These are phyloP conservation scores for Penaeus chinensis DNA, from an alignment of 1,140 invertebrate genomes.

Conservation along the genomic window DNA sequence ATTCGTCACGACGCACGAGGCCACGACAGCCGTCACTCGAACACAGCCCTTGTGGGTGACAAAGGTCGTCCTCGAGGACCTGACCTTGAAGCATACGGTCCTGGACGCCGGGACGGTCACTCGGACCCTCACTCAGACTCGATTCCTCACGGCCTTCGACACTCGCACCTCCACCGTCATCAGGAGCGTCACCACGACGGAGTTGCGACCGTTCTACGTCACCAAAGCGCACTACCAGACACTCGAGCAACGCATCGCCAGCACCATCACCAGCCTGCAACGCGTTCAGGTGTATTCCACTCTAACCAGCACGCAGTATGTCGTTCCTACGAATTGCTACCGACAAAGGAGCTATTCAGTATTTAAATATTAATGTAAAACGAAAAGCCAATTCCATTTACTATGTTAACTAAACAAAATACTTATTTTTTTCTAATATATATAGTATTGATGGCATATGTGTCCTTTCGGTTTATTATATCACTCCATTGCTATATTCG, in stretches of 20 bases:
- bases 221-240: slow-evolving; percentile 24
- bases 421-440: too few species aligned
- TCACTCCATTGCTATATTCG: too few species aligned
- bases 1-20: neutral
- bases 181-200: slow-evolving; percentile 36
- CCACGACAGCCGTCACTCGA: slow-evolving; percentile 3
- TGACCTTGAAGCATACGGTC: slow-evolving; percentile 41
- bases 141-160: slow-evolving; percentile 17
- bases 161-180: neutral
- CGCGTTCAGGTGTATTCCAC: neutral
- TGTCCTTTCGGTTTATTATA: too few species aligned
- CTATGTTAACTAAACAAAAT: too few species aligned
- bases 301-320: slow-evolving; percentile 18
- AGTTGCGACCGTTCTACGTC: neutral
- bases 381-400: too few species aligned
- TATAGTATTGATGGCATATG: too few species aligned
- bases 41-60: neutral
- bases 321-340: slow-evolving; percentile 38
- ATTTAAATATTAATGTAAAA: too few species aligned
- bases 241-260: neutral
- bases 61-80: neutral
- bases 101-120: neutral
- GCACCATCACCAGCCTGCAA: neutral
- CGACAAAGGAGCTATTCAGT: neutral
- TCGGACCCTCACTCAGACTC: slow-evolving; percentile 13